phyloP scores from a whole-genome alignment of 2,888 invertebrate genomes.

The Stegana nigrithorax region DNA sequence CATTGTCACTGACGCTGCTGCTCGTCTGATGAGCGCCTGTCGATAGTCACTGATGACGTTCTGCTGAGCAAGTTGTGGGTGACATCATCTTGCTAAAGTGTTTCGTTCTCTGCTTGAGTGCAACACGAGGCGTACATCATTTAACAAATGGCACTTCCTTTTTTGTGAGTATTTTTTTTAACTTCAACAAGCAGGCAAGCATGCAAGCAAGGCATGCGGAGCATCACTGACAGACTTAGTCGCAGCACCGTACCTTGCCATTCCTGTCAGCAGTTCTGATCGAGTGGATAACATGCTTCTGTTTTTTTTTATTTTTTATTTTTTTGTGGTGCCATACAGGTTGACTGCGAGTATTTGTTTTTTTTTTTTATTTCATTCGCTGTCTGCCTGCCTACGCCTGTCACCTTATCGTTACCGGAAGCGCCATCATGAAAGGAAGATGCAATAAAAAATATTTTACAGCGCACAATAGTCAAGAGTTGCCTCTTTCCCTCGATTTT shows the following conservation, averaged over 20 bases:
- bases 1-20: too few species aligned
- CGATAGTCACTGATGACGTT: not conserved
- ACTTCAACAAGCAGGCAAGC: not conserved
- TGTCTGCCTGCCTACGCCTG: slow-evolving; percentile 29
- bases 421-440: slow-evolving; percentile 65
- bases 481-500: not conserved
- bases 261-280: slow-evolving; percentile 6
- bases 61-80: not conserved
- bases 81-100: not conserved
- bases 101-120: not conserved
- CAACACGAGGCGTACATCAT: too few species aligned
- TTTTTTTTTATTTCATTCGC: not conserved
- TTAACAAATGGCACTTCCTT: not conserved
- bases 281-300: slow-evolving; percentile 11
- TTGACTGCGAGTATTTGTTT: not conserved
- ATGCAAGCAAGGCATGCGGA: too few species aligned
- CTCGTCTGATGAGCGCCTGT: slow-evolving; percentile 2
- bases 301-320: too few species aligned
- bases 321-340: too few species aligned
- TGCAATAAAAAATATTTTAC: slow-evolving; percentile 66
- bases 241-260: too few species aligned
- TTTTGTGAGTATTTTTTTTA: too few species aligned
- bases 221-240: too few species aligned
- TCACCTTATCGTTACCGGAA: slow-evolving; percentile 59
- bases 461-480: slow-evolving; percentile 33